Conservation (phyloP, 2,888 invertebrate genomes). For the Salticus scenicus region DNA sequence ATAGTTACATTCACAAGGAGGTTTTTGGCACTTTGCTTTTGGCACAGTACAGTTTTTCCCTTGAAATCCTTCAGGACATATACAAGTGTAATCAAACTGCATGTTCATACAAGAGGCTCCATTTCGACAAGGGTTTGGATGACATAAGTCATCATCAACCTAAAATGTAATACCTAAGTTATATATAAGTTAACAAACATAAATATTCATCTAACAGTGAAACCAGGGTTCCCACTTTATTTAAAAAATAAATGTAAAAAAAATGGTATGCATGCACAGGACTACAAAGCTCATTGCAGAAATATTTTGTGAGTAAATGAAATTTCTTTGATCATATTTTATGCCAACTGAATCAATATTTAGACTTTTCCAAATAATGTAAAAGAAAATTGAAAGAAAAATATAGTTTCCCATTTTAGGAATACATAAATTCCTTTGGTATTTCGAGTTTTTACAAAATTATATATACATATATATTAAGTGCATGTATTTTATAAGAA, state of each 20-base stretch:
- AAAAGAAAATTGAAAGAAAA: no score
- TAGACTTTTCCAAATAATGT: no score
- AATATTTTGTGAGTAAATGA: no score
- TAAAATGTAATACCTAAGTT: conserved; percentile 71
- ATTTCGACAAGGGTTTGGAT: conserved; percentile 76
- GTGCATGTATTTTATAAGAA: no score
- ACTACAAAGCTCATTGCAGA: no score
- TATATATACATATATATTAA: no score
- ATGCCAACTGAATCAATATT: no score
- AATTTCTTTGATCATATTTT: no score
- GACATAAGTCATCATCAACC: conserved; percentile 76
- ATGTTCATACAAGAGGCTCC: conserved; percentile 76
- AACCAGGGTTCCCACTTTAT: neutral
- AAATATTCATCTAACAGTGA: neutral
- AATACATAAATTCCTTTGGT: no score
- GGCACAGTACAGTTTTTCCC: conserved; percentile 78
- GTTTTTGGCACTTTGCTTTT: conserved; percentile 80
- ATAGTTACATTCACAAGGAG: conserved; percentile 79
- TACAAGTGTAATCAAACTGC: conserved; percentile 76
- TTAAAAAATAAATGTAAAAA: neutral
- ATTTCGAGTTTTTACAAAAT: no score
- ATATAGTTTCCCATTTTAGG: no score
- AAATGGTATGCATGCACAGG: neutral
- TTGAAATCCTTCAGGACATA: conserved; percentile 75
- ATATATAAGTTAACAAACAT: neutral